Percentiles rank a stretch among this genome's conserved stretches.
Evolutionary conservation across 2,797 vertebrate species (phyloP).

Genomic region (Pagetopsis macropterus): DNA sequence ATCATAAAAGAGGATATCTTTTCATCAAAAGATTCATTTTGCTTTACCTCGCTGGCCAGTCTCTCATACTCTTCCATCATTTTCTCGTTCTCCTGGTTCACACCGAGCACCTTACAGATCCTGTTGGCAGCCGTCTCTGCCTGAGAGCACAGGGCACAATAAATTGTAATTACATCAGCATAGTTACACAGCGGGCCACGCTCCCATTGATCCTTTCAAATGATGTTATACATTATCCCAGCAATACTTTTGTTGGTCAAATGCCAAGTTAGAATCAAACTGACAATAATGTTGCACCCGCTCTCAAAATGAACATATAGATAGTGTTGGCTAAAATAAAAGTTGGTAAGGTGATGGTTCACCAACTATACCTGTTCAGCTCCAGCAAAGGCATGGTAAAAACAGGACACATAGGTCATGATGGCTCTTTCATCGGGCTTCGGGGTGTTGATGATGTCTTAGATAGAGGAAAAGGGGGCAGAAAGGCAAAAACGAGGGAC

Average conservation of each 20-base stretch:
- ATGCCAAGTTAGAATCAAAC: slow-evolving; percentile 27
- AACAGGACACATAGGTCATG: slow-evolving; percentile 99
- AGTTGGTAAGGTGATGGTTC: neutral
- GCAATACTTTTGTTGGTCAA: slow-evolving; percentile 10
- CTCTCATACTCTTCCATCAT: slow-evolving; percentile 99
- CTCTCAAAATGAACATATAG: slow-evolving; percentile 13
- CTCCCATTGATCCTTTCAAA: slow-evolving; percentile 19
- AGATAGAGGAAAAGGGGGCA: slow-evolving; percentile 58
- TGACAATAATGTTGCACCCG: neutral
- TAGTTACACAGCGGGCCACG: slow-evolving; percentile 9
- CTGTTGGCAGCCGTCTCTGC: slow-evolving; percentile 98
- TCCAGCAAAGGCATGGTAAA: slow-evolving; percentile 99
- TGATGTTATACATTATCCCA: slow-evolving; percentile 8
- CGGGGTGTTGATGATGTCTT: slow-evolving; percentile 98
- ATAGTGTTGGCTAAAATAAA: neutral
- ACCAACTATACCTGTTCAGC: slow-evolving; percentile 92
- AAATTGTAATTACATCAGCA: slow-evolving; percentile 28
- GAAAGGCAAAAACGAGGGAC: neutral
- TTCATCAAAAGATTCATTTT: slow-evolving; percentile 21
- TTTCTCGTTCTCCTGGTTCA: slow-evolving; percentile 99
- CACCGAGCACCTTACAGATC: slow-evolving; percentile 97
- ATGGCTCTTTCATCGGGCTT: slow-evolving; percentile 99
- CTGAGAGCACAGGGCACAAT: slow-evolving; percentile 70
- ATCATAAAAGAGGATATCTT: neutral
- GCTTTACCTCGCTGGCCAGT: slow-evolving; percentile 96